A percentile compares a stretch with the other conserved stretches of the same genome.
These are phyloP conservation scores for human (Homo sapiens) DNA, from an alignment of 2,113 vertebrate genomes.

Conservation along the genomic window GRCh38 chr7:157276501-157277000, in stretches of 20 bases:
- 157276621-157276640: background rate
- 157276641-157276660: background rate
- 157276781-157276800: background rate
- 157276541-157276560: background rate
- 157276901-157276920: no score
- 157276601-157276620: background rate
- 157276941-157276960: no score
- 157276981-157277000: no score
- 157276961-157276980: no score
- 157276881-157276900: no score
- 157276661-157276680: background rate
- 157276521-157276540: background rate
- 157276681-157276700: background rate
- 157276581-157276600: no score
- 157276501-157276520: no score
- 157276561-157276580: background rate
- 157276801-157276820: background rate
- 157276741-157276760: background rate
- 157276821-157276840: background rate
- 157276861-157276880: background rate
- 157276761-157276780: background rate
- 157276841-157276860: background rate
- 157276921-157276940: background rate
- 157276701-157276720: background rate
- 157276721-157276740: background rate